Evolutionary conservation across 2,888 invertebrate species (phyloP), one percentile per base, ranked within the genome.

Genomic region (Clostera curtula): DNA sequence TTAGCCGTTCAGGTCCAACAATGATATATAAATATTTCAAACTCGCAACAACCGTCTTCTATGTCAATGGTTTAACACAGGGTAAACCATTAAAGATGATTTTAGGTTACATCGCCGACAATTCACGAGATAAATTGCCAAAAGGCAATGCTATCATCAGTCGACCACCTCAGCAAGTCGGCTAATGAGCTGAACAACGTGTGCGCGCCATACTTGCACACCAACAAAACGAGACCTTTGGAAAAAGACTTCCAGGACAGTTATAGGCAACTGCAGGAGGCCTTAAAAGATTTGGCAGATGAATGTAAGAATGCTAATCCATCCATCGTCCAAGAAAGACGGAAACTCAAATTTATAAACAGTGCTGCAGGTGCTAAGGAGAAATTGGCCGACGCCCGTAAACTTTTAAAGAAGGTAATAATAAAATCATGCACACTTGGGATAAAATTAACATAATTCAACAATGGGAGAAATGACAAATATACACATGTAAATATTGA

Each of bases 31-130:
- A n/a, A n/a, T n/a, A n/a, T n/a, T n/a, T n/a, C n/a, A n/a, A n/a
- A n/a, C n/a, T n/a, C n/a, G n/a, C 6, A n/a, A 2, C 12, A 13
- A 8, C 7, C 5, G 4, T 7, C 5, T 0, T 10, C 3, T n/a
- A 5, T n/a, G 3, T 2, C 10, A 1, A n/a, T n/a, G n/a, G n/a
- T n/a, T n/a, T n/a, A n/a, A n/a, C n/a, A n/a, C n/a, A n/a, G n/a
- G n/a, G n/a, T n/a, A n/a, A n/a, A n/a, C n/a, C n/a, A n/a, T n/a
- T n/a, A n/a, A n/a, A n/a, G n/a, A n/a, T n/a, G n/a, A n/a, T n/a
- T n/a, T n/a, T 27, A 67, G 66, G 25, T 62, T 25, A 56, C 60
- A 21, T 52, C 61, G 0, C 27, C 54, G 1, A 49, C 44, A 2
- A 49, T 64, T 9, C 24, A 39, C 1, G 50, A 57, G 8, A 36